Percentiles rank a stretch among this genome's conserved stretches.
Conservation (phyloP, 2,113 vertebrate species). For the Herpailurus yagouaroundi region DNA sequence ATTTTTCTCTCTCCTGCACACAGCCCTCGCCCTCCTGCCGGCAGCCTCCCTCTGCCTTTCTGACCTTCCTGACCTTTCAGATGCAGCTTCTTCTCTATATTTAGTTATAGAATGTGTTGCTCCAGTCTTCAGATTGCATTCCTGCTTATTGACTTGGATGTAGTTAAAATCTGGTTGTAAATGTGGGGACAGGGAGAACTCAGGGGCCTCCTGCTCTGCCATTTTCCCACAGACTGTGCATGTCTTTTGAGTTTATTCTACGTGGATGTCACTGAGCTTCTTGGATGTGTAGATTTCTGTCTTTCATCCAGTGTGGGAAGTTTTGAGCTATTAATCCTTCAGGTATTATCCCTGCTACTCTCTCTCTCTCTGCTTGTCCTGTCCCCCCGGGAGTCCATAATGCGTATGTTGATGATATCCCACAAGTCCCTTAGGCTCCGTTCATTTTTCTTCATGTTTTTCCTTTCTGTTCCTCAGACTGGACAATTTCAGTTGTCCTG, state of each 20-base stretch:
- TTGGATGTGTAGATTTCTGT: not conserved
- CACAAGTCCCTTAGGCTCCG: not conserved
- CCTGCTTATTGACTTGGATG: not conserved
- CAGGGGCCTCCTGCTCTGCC: not conserved
- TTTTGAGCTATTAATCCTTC: not conserved
- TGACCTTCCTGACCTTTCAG: not conserved
- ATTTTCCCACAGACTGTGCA: not conserved
- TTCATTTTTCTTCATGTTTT: not conserved
- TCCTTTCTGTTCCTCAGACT: not conserved
- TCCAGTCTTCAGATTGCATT: not conserved
- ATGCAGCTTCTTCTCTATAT: not conserved
- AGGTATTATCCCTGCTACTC: not conserved
- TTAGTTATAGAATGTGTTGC: not conserved
- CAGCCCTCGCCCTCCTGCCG: not conserved
- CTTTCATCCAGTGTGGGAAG: not conserved
- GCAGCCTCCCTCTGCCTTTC: not conserved
- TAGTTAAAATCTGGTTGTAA: not conserved
- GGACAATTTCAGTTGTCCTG: not conserved
- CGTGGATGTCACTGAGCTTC: not conserved
- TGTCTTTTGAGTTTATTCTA: not conserved
- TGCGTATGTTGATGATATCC: not conserved
- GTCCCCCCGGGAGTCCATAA: not conserved
- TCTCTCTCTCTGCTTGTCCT: not conserved
- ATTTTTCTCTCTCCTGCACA: not conserved
- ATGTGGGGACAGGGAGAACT: not conserved